These are phyloP conservation scores for Gopherus flavomarginatus DNA, from an alignment of 2,113 vertebrate genomes.

Conservation along the genomic window DNA sequence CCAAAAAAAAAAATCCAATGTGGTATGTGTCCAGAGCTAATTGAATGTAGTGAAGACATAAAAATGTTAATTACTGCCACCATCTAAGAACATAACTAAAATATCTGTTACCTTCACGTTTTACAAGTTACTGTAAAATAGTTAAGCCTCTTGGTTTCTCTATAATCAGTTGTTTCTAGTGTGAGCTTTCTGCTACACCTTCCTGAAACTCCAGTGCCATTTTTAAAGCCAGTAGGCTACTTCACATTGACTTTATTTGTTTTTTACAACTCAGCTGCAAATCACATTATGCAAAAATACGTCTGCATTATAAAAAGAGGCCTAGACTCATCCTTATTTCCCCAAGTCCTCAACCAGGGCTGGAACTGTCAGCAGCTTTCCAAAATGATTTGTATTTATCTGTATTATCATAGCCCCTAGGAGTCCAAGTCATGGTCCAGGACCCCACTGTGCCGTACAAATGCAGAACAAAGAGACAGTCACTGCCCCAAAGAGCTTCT, in stretches of 20 bases:
- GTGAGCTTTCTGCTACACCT: not conserved
- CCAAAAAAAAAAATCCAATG: not conserved
- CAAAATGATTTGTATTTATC: not conserved
- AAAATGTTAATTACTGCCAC: not conserved
- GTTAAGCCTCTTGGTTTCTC: not conserved
- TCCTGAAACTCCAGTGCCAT: not conserved
- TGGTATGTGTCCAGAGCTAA: not conserved
- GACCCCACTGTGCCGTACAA: not conserved
- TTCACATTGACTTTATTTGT: not conserved
- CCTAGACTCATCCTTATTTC: not conserved
- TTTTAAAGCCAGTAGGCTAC: not conserved
- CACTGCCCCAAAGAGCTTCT: not conserved
- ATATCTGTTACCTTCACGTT: not conserved
- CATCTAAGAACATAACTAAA: not conserved
- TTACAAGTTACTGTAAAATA: not conserved
- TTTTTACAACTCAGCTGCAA: not conserved
- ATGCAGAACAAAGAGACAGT: not conserved
- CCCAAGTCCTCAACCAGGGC: not conserved
- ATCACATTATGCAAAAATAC: not conserved
- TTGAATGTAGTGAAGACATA: not conserved
- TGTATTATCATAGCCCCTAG: not conserved
- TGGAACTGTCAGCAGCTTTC: not conserved
- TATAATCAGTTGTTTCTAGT: not conserved
- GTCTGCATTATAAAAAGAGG: not conserved
- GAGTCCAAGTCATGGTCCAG: not conserved